Conservation (phyloP, 2,888 invertebrate species). For the Agriotes lineatus region DNA sequence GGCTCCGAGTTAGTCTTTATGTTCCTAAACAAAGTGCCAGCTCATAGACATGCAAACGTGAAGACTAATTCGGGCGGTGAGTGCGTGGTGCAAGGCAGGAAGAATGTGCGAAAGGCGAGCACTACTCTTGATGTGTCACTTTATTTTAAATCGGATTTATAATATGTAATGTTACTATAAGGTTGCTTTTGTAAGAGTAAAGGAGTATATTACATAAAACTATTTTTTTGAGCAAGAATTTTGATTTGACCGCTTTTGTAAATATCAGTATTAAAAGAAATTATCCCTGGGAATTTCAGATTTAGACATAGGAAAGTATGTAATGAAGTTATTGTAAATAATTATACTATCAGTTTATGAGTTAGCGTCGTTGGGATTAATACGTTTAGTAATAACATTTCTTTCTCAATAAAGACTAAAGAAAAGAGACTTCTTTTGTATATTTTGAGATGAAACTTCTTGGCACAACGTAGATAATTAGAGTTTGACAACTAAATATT, state of each 20-base stretch:
- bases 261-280: conserved; percentile 32
- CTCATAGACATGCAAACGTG: too few species aligned
- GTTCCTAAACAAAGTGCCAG: too few species aligned
- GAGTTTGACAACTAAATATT: too few species aligned
- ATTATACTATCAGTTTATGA: conserved; percentile 6
- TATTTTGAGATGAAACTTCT: neutral
- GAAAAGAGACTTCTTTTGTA: neutral
- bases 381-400: conserved; percentile 1
- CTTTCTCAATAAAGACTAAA: conserved; percentile 26
- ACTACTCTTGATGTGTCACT: neutral
- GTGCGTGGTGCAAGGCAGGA: neutral
- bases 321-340: conserved; percentile 30
- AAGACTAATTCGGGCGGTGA: too few species aligned
- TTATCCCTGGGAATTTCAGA: conserved; percentile 2
- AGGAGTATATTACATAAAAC: conserved; percentile 30
- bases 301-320: conserved; percentile 20
- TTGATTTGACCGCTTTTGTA: conserved; percentile 11
- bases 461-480: neutral
- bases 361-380: conserved; percentile 12
- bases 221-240: conserved; percentile 17
- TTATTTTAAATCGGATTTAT: conserved; percentile 6
- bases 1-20: too few species aligned
- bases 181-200: conserved; percentile 34
- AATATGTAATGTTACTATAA: conserved; percentile 22
- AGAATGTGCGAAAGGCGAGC: neutral